phyloP scores from a whole-genome alignment of 2,888 invertebrate species.

The Flexamia atlantica region DNA sequence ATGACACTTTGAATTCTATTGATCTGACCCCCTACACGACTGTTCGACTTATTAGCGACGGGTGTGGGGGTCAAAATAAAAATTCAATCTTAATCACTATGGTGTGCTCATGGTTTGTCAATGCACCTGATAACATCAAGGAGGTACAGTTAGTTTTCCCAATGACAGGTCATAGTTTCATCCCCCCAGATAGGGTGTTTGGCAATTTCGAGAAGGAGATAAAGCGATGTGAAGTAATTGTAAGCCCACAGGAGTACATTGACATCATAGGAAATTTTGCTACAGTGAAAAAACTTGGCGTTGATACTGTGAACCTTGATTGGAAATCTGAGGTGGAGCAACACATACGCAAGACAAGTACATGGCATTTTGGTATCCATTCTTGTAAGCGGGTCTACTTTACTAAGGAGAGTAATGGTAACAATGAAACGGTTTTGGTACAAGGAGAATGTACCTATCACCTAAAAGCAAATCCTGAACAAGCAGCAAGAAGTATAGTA shows the following conservation, averaged over 20 bases:
- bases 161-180: constrained; percentile 70
- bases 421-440: constrained; percentile 43
- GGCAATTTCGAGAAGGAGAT: constrained; percentile 69
- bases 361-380: constrained; percentile 59
- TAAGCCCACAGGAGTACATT: constrained; percentile 66
- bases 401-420: not conserved
- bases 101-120: constrained; percentile 69
- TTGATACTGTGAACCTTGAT: constrained; percentile 63
- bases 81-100: constrained; percentile 70
- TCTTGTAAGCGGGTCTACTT: constrained; percentile 41
- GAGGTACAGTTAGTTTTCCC: constrained; percentile 69
- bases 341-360: constrained; percentile 12
- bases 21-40: constrained; percentile 31
- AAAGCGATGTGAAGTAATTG: constrained; percentile 66
- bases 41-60: constrained; percentile 60
- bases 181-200: constrained; percentile 71
- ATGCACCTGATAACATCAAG: constrained; percentile 65
- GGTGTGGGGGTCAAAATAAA: too few species aligned
- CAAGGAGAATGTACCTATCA: constrained; percentile 49
- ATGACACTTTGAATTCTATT: constrained; percentile 66
- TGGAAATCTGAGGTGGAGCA: constrained; percentile 64
- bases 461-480: constrained; percentile 39
- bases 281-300: constrained; percentile 64
- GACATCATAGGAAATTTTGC: constrained; percentile 65
- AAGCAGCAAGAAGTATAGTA: constrained; percentile 13